Conservation (phyloP, 2,113 vertebrate genomes). For the Fregata magnificens region DNA sequence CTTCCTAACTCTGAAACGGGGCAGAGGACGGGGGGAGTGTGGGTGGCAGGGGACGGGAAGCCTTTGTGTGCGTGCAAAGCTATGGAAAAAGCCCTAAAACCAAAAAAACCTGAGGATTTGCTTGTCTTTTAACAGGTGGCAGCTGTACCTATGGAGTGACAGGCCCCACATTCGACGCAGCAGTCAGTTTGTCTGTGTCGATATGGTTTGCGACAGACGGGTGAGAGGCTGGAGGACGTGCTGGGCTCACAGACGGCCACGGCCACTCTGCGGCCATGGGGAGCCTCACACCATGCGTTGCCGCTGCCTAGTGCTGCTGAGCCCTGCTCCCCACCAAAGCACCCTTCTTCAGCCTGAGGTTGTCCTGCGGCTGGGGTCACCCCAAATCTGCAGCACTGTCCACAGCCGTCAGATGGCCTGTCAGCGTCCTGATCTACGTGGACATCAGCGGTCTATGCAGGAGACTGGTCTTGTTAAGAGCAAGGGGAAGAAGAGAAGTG, state of each 20-base stretch:
- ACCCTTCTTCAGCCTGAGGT: not conserved
- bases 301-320: not conserved
- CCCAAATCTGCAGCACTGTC: not conserved
- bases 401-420: not conserved
- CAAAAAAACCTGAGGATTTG: not conserved
- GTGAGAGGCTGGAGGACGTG: not conserved
- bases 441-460: not conserved
- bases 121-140: not conserved
- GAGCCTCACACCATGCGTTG: rapidly evolving
- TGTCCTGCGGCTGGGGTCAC: not conserved
- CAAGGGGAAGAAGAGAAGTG: not conserved
- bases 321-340: not conserved
- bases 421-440: not conserved
- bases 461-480: not conserved
- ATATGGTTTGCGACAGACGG: not conserved
- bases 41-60: not conserved
- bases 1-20: not conserved
- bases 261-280: rapidly evolving
- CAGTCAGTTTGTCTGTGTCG: rapidly evolving
- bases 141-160: not conserved
- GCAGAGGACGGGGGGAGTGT: not conserved
- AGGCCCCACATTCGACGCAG: rapidly evolving
- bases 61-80: not conserved
- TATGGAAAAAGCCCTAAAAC: not conserved
- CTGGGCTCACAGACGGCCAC: not conserved